phyloP scores from a whole-genome alignment of 2,888 invertebrate species.

The Polymixis lichenea region DNA sequence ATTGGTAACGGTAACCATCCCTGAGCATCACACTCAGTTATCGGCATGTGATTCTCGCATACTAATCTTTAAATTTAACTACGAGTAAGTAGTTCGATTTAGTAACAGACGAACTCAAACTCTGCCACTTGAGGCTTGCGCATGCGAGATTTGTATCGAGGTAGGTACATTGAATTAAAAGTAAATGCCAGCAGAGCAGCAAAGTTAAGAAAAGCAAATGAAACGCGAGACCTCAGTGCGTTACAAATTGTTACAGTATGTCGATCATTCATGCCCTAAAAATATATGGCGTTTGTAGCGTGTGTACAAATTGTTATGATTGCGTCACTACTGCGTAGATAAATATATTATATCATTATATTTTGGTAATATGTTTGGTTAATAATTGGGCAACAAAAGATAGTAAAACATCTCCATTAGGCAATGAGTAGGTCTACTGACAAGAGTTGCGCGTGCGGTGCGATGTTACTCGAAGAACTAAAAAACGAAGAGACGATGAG shows the following conservation, averaged over 20 bases:
- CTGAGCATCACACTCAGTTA: no score
- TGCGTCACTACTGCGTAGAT: constrained; percentile 33
- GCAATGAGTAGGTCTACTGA: constrained; percentile 35
- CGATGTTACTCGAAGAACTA: no score
- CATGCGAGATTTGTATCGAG: no score
- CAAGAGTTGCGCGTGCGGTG: constrained; percentile 33
- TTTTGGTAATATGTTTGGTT: constrained; percentile 41
- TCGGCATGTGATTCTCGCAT: no score
- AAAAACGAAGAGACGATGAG: constrained; percentile 8
- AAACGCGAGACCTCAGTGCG: constrained; percentile 15
- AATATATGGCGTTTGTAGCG: constrained; percentile 25
- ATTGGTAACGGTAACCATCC: no score
- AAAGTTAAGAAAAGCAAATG: constrained; percentile 8
- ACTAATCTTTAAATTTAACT: no score
- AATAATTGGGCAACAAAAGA: constrained; percentile 26
- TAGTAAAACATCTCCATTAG: constrained; percentile 7
- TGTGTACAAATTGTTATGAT: constrained; percentile 35
- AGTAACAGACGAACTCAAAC: no score
- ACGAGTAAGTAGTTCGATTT: no score
- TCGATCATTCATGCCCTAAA: constrained; percentile 50
- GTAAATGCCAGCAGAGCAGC: no score
- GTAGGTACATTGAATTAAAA: no score
- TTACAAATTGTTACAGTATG: constrained; percentile 39
- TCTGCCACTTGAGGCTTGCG: no score
- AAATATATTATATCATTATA: constrained; percentile 38